phyloP scores from a whole-genome alignment of 2,113 vertebrate genomes.

The Lophura nycthemera region DNA sequence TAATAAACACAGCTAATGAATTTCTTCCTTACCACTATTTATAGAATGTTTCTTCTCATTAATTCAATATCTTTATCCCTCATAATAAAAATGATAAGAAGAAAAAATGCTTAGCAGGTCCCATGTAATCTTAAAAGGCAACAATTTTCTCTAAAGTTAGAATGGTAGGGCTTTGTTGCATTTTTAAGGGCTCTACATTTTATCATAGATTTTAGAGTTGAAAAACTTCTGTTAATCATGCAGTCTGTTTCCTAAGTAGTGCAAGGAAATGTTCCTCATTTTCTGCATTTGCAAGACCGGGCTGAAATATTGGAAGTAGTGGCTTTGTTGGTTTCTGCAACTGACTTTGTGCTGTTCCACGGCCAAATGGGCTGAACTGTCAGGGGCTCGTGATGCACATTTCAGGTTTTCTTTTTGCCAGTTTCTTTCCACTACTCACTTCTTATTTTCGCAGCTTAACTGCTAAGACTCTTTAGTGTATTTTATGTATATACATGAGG shows the following conservation, averaged over 20 bases:
- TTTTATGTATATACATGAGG: neutral
- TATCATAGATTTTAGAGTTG: neutral
- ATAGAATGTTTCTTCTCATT: neutral
- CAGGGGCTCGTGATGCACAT: neutral
- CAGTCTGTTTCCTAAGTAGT: neutral
- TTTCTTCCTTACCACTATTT: neutral
- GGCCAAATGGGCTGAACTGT: neutral
- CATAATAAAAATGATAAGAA: neutral
- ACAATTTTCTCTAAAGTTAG: neutral
- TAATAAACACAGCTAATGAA: neutral
- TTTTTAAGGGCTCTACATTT: neutral
- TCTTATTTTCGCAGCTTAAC: neutral
- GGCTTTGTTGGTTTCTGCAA: neutral
- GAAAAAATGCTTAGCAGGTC: neutral
- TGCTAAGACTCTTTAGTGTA: neutral
- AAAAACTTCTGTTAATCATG: neutral
- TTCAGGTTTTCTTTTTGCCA: neutral
- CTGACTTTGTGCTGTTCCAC: neutral
- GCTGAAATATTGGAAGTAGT: neutral
- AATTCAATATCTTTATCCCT: neutral
- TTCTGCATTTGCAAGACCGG: neutral
- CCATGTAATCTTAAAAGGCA: neutral
- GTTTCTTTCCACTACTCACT: neutral
- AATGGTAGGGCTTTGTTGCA: neutral
- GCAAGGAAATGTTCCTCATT: neutral